These are phyloP conservation scores for Coremacera marginata DNA, from an alignment of 2,888 invertebrate species.

Conservation along the genomic window DNA sequence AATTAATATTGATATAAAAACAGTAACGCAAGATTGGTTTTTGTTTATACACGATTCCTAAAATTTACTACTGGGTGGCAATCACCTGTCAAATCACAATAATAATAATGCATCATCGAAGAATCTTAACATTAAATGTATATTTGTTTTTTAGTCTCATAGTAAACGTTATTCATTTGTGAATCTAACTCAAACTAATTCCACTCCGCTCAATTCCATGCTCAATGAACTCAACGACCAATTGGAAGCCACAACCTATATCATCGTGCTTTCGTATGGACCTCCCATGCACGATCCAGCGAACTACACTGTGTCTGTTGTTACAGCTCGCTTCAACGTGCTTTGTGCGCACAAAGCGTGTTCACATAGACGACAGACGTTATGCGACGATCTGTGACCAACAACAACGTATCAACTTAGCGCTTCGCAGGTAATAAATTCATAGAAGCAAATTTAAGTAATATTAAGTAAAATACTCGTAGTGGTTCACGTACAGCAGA, in stretches of 20 bases:
- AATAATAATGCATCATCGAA: no score
- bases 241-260: constrained; percentile 30
- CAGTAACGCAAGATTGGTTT: no score
- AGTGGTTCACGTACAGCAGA: no score
- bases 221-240: constrained; percentile 18
- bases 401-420: background rate
- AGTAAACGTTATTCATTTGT: constrained; percentile 20
- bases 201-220: background rate
- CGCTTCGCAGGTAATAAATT: background rate
- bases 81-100: background rate
- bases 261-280: constrained; percentile 34
- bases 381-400: constrained; percentile 5
- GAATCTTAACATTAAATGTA: background rate
- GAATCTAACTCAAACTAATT: constrained; percentile 13
- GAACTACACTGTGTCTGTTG: constrained; percentile 9
- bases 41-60: no score
- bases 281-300: constrained; percentile 35
- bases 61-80: no score
- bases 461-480: no score
- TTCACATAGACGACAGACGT: constrained; percentile 45
- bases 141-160: background rate
- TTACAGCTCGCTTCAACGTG: background rate
- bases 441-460: no score
- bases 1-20: no score
- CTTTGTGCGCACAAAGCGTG: background rate